Evolutionary conservation across 2,888 invertebrate species (phyloP).

Genomic region (Philhelius pedissequus): DNA sequence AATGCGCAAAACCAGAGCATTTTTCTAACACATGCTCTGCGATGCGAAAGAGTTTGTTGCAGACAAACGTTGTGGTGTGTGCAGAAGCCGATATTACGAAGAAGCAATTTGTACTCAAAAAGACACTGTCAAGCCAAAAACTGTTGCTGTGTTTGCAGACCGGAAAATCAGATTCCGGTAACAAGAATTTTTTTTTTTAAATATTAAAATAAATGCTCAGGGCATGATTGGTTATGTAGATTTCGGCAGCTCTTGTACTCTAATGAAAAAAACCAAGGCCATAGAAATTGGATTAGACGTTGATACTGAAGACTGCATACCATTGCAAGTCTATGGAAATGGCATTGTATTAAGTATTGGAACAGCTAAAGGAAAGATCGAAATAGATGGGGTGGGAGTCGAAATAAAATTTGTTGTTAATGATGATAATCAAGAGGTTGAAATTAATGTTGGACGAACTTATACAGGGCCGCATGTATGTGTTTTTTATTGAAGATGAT

Average conservation of each 20-base stretch:
- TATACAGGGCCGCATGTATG: conserved; percentile 46
- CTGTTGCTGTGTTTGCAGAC: too few relatives aligned
- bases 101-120: too few relatives aligned
- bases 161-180: not conserved
- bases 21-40: too few relatives aligned
- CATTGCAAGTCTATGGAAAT: conserved; percentile 8
- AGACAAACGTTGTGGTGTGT: too few relatives aligned
- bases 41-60: too few relatives aligned
- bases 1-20: too few relatives aligned
- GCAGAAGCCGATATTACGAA: too few relatives aligned
- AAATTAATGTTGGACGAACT: conserved; percentile 38
- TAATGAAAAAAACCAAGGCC: not conserved
- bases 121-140: too few relatives aligned
- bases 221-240: conserved; percentile 19
- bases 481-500: not conserved
- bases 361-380: not conserved
- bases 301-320: not conserved
- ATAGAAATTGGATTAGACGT: not conserved
- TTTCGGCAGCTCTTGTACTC: conserved; percentile 26
- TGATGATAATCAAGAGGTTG: conserved; percentile 31
- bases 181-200: conserved; percentile 30
- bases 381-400: conserved; percentile 33
- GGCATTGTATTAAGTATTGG: not conserved
- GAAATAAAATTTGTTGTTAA: conserved; percentile 25
- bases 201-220: conserved; percentile 7